A percentile compares a stretch with the other conserved stretches of the same genome.
These are phyloP conservation scores for Rhyacophila evoluta DNA, from an alignment of 2,888 invertebrate genomes.

Conservation along the genomic window DNA sequence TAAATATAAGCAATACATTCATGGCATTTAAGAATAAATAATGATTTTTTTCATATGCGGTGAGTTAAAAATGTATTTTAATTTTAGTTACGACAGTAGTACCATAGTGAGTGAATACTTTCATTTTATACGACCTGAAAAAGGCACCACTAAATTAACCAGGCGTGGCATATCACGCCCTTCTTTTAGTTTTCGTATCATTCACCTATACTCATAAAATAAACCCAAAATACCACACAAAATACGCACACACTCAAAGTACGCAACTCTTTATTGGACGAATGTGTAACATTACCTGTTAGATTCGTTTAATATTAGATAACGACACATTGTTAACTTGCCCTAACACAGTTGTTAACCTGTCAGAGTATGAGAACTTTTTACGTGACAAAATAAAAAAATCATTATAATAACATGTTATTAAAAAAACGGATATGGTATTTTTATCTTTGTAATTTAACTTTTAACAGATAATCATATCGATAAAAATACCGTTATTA, in stretches of 20 bases:
- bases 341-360: background rate
- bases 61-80: too few species aligned
- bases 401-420: too few species aligned
- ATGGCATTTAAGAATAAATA: too few species aligned
- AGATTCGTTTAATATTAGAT: background rate
- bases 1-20: too few species aligned
- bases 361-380: background rate
- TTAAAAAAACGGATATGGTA: too few species aligned
- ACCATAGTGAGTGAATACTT: background rate
- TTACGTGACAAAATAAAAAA: too few species aligned
- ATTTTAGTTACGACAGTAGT: too few species aligned
- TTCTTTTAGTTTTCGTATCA: conserved; percentile 2
- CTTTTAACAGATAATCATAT: too few species aligned
- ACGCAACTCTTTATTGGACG: background rate
- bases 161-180: conserved; percentile 4
- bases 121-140: background rate
- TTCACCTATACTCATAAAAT: conserved; percentile 2
- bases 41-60: too few species aligned
- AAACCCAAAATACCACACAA: background rate
- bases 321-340: background rate
- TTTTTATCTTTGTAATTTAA: too few species aligned
- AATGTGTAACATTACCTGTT: background rate
- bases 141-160: background rate
- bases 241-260: background rate
- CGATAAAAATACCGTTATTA: too few species aligned